Evolutionary conservation across 2,888 invertebrate species (phyloP), one percentile per base, ranked within the genome.

Genomic region (Amphimallon solstitiale): DNA sequence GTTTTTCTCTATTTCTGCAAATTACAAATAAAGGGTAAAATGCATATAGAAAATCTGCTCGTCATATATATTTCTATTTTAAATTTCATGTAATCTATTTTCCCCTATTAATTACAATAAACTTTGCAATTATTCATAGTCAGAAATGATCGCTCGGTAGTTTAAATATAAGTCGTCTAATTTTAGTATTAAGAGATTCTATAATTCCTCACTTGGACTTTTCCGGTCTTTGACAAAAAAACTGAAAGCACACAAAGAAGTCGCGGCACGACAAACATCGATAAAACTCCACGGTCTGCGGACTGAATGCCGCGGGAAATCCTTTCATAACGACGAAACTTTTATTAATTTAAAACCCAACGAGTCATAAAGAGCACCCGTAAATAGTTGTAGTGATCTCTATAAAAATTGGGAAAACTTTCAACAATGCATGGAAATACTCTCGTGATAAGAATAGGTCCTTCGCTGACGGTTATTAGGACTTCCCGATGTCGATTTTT

Each of bases 331-430:
- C 54, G 54, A 19, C 38, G 54, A 54, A 54, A 54, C 54, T 54
- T 54, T 40, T 54, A 40, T 54, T 54, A 54, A 54, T 54, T 54
- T 54, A 54, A 54, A 54, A 54, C 54, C 40, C 38, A 19, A 37
- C 12, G 35, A 17, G 17, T 21, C 54, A 54, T 54, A 54, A 54
- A 54, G 38, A 14, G 54, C n/a, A 38, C 10, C 35, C 21, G 54
- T 54, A 40, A 54, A 54, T 54, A 21, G 51, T 51, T 12, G 19
- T 17, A n/a, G 17, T 35, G 17, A 37, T 37, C 40, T 38, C 40
- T n/a, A 35, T 14, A 37, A 14, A 19, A n/a, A n/a, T 40, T 15
- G 5, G 21, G 23, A 21, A 37, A 21, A n/a, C 38, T 54, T 40
- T 51, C 40, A 7, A 54, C 54, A 54, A 38, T 54, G 40, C 19